Evolutionary conservation across 2,797 vertebrate species (phyloP), one percentile per base, ranked within the genome.

Genomic region (Pseudomugil tenellus): DNA sequence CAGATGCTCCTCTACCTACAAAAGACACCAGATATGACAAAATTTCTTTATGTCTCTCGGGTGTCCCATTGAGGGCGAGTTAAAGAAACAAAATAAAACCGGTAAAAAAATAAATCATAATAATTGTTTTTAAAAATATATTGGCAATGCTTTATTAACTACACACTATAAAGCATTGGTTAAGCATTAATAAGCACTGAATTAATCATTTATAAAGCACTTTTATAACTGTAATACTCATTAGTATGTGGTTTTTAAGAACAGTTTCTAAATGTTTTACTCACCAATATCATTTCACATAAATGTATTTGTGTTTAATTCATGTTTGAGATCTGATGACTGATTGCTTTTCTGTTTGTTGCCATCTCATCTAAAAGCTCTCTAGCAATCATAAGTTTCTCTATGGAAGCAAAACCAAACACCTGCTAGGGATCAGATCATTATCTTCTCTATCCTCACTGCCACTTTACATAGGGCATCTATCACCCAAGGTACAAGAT

Each of bases 401-500:
- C 56, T 69, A 67, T 16, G 39, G 19, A 55, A 60, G 68, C 51
- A 21, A 69, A 21, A 12, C 14, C 35, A 56, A 34, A 48, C 53
- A 35, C 62, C 58, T 34, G 12, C 43, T 65, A 54, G 32, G 48
- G 59, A 66, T 80, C 41, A 65, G 31, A 59, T 80, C 28, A 70
- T 67, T 58, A 59, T 41, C 25, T 19, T 63, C 57, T 32, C 67
- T 77, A 7, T 81, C 57, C 72, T 67, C 68, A 39, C 34, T 19
- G 16, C 58, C 55, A 61, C 49, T 35, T 72, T 73, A 49, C 23
- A 11, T 70, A 54, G 74, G 64, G 54, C 61, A 75, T 79, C 77
- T 63, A 63, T 67, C 62, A 71, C 78, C 78, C 48, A 57, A 79
- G 58, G 72, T 67, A 57, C 58, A 54, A 54, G 58, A 68, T 74